Conservation (phyloP, 2,888 invertebrate genomes). For the Drosophila parthenogenetica region DNA sequence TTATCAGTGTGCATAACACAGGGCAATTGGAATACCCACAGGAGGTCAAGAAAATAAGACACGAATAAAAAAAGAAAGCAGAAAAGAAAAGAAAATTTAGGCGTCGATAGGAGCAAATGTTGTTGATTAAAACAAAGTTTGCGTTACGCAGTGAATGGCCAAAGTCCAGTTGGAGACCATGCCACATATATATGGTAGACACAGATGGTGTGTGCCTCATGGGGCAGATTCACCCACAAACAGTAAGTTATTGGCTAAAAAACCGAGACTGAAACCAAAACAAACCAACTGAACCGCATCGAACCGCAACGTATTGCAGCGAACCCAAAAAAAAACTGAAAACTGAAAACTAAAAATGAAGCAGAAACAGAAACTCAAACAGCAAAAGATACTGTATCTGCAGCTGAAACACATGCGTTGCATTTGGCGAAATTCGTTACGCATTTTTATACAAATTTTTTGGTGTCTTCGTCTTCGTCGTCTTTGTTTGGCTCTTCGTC, state of each 20-base stretch:
- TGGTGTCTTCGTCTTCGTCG: neutral
- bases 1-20: neutral
- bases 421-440: slow-evolving; percentile 24
- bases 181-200: slow-evolving; percentile 9
- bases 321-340: slow-evolving; percentile 14
- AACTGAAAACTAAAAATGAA: slow-evolving; percentile 1
- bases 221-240: slow-evolving; percentile 13
- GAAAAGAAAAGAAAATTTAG: neutral
- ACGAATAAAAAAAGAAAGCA: neutral
- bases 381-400: neutral
- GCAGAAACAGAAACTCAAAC: neutral
- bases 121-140: slow-evolving; percentile 63
- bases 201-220: slow-evolving; percentile 8
- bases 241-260: slow-evolving; percentile 36
- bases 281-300: slow-evolving; percentile 34
- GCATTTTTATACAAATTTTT: slow-evolving; percentile 12
- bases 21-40: slow-evolving; percentile 17
- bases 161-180: neutral
- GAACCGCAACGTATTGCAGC: slow-evolving; percentile 16
- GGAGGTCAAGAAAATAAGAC: slow-evolving; percentile 1
- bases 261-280: slow-evolving; percentile 25
- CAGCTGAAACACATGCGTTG: slow-evolving; percentile 29
- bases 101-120: slow-evolving; percentile 30
- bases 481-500: neutral
- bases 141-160: slow-evolving; percentile 25